Conservation (phyloP, 1,140 invertebrate species). For the Lethocerus indicus region DNA sequence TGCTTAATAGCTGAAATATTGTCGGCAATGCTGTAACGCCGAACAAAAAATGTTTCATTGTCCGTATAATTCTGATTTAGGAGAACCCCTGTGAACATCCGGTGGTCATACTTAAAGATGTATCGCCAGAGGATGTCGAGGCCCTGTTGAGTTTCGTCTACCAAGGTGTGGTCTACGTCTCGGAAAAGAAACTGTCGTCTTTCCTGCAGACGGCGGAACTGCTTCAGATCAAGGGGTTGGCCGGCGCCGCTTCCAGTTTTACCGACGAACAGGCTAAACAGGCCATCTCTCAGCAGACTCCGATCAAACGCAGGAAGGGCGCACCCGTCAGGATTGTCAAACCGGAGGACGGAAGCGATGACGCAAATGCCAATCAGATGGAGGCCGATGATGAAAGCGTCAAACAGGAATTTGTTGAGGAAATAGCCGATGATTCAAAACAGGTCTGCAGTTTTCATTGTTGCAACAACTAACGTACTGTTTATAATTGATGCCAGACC, state of each 20-base stretch:
- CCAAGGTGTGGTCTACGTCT: slow-evolving; percentile 77
- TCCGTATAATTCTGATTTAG: too few species aligned
- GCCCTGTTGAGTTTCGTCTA: slow-evolving; percentile 73
- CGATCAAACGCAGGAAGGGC: slow-evolving; percentile 16
- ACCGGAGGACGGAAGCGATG: slow-evolving; percentile 13
- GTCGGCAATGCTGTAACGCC: too few species aligned
- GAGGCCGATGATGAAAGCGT: slow-evolving; percentile 6
- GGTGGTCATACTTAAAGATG: slow-evolving; percentile 69
- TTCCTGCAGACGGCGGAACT: slow-evolving; percentile 77
- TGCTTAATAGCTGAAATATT: slow-evolving; percentile 5
- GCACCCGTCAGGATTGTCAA: slow-evolving; percentile 16
- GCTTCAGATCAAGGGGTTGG: slow-evolving; percentile 73
- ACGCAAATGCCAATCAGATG: slow-evolving; percentile 11
- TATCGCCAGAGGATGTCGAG: slow-evolving; percentile 54
- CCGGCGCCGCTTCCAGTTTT: slow-evolving; percentile 31
- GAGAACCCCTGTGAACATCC: slow-evolving; percentile 73
- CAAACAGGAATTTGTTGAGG: slow-evolving; percentile 1
- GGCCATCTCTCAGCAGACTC: neutral
- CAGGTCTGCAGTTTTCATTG: slow-evolving; percentile 7
- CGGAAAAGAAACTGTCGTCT: slow-evolving; percentile 68
- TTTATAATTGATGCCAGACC: too few species aligned
- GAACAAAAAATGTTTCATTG: too few species aligned
- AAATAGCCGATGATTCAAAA: slow-evolving; percentile 11
- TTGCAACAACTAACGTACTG: too few species aligned
- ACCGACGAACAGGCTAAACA: slow-evolving; percentile 11